Base-by-base conservation (phyloP, 2,888 invertebrate species). In the Drosophila ustulata region DNA sequence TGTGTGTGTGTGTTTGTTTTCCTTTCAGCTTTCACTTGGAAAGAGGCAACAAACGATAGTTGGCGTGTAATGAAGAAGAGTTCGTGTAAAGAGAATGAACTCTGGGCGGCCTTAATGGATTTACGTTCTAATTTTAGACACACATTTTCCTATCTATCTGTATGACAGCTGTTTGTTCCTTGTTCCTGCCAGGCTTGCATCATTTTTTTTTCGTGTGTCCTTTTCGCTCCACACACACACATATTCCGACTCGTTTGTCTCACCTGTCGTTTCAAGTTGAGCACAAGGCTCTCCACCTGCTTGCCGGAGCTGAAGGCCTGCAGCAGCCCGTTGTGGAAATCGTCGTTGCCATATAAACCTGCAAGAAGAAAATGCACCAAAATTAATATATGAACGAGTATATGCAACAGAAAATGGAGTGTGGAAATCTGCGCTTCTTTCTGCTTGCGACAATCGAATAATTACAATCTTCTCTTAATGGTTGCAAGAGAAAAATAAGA, bases 261-360 rank as follows among this genome's bases (percentile, higher is more conserved):
- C 92, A 96, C 96, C 94, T 97, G 96, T 92, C 96, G 96, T 90
- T 96, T 95, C 67, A 97, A 96, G 81, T 95, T 95, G 88, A 94
- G 94, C 87, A 98, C 95, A 82, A 96, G 95, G 66, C 94, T 94
- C 78, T 97, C 96, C 82, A 97, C 96, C 92, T 96, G 95, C 91
- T 95, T 95, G 39, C 97, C 96, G 41, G 98, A 96, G 87, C 95
- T 94, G 83, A 96, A 94, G 89, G 97, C 95, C 92, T 96, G 96
- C 89, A 96, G 94, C 91, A 98, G 94, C 37, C 97, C 98, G 92
- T 97, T 97, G 94, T 98, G 98, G 55, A 98, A 95, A 92, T 98
- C 97, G 92, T 98, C 98, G 93, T 98, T 98, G 75, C 98, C 98
- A 93, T 98, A 98, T 71, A 98, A 95, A 66, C 94, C 92, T 92